phyloP scores from a whole-genome alignment of 2,888 invertebrate genomes.

The Petrolisthes cinctipes region DNA sequence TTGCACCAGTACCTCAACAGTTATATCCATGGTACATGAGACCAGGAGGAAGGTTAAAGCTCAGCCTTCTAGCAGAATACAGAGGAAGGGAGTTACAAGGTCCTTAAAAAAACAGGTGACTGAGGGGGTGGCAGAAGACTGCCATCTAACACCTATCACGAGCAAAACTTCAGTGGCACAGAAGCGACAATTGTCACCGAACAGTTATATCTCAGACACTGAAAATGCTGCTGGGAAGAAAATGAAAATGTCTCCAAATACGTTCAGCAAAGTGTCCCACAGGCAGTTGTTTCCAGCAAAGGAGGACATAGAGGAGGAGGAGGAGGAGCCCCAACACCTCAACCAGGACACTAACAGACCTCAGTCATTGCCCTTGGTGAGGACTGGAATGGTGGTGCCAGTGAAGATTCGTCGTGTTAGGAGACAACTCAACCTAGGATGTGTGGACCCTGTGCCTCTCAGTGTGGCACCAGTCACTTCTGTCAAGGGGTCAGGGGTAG shows the following conservation, averaged over 20 bases:
- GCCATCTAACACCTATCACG: background rate
- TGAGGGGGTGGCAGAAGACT: background rate
- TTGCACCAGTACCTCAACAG: slow-evolving; percentile 10
- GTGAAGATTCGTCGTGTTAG: slow-evolving; percentile 28
- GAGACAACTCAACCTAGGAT: slow-evolving; percentile 39
- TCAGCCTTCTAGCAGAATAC: background rate
- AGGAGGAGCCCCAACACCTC: background rate
- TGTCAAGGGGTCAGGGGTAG: background rate
- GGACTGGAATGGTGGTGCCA: background rate
- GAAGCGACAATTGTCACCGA: slow-evolving; percentile 25
- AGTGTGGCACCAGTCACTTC: no score
- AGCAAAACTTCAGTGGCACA: background rate
- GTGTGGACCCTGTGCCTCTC: background rate
- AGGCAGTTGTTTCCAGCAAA: background rate
- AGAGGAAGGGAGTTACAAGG: background rate
- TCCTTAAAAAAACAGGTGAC: background rate
- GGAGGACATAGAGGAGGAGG: background rate
- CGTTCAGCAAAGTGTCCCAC: slow-evolving; percentile 20
- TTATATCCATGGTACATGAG: slow-evolving; percentile 28
- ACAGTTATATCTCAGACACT: background rate
- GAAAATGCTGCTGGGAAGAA: slow-evolving; percentile 26
- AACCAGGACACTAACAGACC: background rate
- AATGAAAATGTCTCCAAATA: slow-evolving; percentile 32
- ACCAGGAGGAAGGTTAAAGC: background rate
- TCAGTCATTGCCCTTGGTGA: background rate